phyloP scores from a whole-genome alignment of 1,140 invertebrate species.

The Babylonia areolata region DNA sequence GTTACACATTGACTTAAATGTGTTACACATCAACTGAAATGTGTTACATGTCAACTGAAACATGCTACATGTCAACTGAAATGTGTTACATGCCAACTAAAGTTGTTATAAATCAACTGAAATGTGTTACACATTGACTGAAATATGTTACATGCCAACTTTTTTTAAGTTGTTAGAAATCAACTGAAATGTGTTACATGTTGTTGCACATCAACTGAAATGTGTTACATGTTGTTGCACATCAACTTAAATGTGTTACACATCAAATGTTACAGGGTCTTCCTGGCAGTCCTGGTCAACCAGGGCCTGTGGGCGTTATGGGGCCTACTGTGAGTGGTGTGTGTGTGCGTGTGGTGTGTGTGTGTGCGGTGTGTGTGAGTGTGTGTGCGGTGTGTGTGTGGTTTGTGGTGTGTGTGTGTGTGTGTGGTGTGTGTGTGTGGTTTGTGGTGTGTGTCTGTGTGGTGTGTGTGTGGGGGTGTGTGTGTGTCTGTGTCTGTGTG shows the following conservation, averaged over 20 bases:
- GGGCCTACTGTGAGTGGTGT: constrained; percentile 65
- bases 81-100: no score
- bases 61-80: no score
- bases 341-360: neutral
- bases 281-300: constrained; percentile 61
- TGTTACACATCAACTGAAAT: no score
- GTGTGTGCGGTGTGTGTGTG: neutral
- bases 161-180: no score
- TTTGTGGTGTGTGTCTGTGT: neutral
- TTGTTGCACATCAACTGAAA: no score
- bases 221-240: no score
- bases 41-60: no score
- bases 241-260: no score
- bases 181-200: no score
- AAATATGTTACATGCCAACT: neutral
- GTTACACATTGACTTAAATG: neutral
- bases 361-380: neutral
- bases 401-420: neutral
- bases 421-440: constrained; percentile 3
- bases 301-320: constrained; percentile 66
- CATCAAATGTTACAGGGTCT: constrained; percentile 56
- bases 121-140: neutral
- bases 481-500: neutral
- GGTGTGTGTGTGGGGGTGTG: neutral
- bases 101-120: neutral